Base-by-base conservation (phyloP, 2,797 vertebrate species). In the Molossus molossus region DNA sequence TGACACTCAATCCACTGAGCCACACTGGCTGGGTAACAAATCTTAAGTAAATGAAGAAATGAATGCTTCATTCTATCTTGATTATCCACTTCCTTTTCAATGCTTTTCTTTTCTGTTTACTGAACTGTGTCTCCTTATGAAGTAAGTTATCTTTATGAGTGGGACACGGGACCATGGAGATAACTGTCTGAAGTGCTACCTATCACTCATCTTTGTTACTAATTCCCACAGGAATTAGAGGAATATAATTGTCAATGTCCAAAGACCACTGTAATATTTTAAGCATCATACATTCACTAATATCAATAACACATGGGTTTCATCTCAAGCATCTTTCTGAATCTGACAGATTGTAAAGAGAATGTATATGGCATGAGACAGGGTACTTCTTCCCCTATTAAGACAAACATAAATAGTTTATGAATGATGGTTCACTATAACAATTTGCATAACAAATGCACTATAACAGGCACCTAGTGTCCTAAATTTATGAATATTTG, bases 401-500 rank as follows among this genome's bases (percentile, higher is more conserved):
- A 82, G 65, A 87, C 5, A 20, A 96, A 50, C n/a, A 96, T 73
- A 96, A 91, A 83, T 29, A 96, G 82, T 23, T 80, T 77, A 48
- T 40, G 86, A 96, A 93, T 94, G 79, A 65, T 88, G 45, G 93
- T 48, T 94, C 91, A 70, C 92, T 25, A 48, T 14, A 96, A 94
- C 12, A 87, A 87, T 94, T 89, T 97, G 89, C 45, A 40, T 94
- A 94, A 95, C 55, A 96, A 97, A 96, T 79, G 76, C 0, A 79
- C 62, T 84, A n/a, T 40, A 92, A 93, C 88, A 95, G 55, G 57
- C 72, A 87, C 64, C 73, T 83, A 79, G 50, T 93, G 87, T 50
- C 94, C 87, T 64, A 96, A 97, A 94, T 23, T 95, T 69, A 88
- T 86, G 81, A 90, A 75, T 97, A 96, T 91, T 96, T 96, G 57